These are phyloP conservation scores for Euzetes globulus DNA, from an alignment of 2,888 invertebrate species.

Conservation along the genomic window DNA sequence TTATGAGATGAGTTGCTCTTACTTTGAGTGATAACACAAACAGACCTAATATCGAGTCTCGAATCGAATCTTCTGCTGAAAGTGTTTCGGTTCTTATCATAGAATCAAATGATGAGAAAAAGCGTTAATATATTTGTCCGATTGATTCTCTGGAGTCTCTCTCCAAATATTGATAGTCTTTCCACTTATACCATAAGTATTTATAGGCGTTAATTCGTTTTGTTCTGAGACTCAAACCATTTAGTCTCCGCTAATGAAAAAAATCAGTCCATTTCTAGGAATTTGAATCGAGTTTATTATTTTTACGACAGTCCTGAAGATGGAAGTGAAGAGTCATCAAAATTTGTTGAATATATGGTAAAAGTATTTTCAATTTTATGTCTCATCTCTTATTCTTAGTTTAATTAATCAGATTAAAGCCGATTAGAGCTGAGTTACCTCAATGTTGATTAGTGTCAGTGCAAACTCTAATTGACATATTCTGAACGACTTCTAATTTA, in stretches of 20 bases:
- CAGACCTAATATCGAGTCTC: too few relatives aligned
- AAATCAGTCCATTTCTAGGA: neutral
- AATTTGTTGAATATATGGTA: neutral
- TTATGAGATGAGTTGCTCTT: too few relatives aligned
- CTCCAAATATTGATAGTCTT: neutral
- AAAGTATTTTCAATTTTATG: neutral
- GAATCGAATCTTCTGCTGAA: neutral
- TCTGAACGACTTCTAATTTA: conserved; percentile 21
- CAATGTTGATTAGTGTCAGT: conserved; percentile 18
- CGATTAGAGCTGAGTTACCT: conserved; percentile 10
- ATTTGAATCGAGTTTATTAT: neutral
- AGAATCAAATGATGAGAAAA: neutral
- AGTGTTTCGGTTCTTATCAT: neutral
- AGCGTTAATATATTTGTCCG: neutral
- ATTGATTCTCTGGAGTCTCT: neutral
- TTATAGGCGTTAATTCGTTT: neutral
- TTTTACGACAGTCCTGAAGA: neutral
- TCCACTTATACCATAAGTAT: neutral
- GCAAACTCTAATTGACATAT: neutral
- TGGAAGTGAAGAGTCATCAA: conserved; percentile 1
- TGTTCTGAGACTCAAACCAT: too few relatives aligned
- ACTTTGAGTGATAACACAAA: too few relatives aligned
- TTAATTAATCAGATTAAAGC: conserved; percentile 25
- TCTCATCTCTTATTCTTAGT: neutral
- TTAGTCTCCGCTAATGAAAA: neutral